These are phyloP conservation scores for Drosophila formosana DNA, from an alignment of 2,888 invertebrate species.

Conservation along the genomic window DNA sequence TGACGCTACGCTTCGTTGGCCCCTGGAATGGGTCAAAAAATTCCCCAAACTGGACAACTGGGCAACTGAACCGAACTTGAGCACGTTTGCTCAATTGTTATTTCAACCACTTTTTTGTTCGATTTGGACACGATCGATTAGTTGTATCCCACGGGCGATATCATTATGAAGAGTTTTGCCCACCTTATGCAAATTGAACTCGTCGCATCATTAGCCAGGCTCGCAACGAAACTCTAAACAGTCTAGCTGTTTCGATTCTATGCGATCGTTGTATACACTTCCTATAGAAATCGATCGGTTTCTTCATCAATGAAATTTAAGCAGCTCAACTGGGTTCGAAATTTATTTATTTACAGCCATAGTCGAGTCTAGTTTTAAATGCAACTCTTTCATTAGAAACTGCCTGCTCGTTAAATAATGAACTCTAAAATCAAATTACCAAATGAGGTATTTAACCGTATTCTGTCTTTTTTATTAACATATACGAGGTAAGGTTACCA, in stretches of 20 bases:
- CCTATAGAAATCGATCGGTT: not conserved
- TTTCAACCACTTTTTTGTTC: not conserved
- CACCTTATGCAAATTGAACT: slow-evolving; percentile 35
- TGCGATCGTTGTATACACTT: slow-evolving; percentile 19
- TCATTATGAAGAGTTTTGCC: slow-evolving; percentile 28
- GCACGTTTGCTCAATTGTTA: slow-evolving; percentile 38
- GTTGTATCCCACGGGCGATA: slow-evolving; percentile 43
- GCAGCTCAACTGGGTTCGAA: not conserved
- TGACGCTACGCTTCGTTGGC: slow-evolving; percentile 18
- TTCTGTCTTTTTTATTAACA: too few relatives aligned
- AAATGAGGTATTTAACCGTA: not conserved
- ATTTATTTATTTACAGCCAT: not conserved
- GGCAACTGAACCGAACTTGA: slow-evolving; percentile 31
- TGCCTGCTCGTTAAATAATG: not conserved
- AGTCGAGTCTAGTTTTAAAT: not conserved
- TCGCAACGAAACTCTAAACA: slow-evolving; percentile 29
- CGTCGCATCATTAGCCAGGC: slow-evolving; percentile 43
- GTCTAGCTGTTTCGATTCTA: not conserved
- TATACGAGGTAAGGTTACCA: too few relatives aligned
- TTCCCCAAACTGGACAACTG: not conserved
- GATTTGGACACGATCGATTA: slow-evolving; percentile 56
- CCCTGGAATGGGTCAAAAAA: slow-evolving; percentile 7
- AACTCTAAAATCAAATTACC: not conserved
- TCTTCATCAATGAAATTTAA: too few relatives aligned
- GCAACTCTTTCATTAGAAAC: not conserved